Conservation (phyloP, 2,888 invertebrate species). For the Willowsia nigromaculata region DNA sequence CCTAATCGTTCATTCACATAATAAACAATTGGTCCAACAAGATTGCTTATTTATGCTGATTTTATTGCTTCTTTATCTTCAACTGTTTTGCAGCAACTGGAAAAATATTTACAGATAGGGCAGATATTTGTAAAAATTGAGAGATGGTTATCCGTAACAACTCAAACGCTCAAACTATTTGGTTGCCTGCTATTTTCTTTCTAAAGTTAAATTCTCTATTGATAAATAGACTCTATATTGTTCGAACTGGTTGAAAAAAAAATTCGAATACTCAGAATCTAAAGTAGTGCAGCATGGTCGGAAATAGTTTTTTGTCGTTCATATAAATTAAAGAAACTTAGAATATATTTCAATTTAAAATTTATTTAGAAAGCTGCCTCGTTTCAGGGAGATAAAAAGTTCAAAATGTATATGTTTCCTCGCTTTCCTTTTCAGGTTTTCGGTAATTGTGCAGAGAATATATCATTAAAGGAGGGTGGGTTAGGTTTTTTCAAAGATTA, state of each 20-base stretch:
- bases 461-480: constrained; percentile 40
- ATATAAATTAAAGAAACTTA: too few relatives aligned
- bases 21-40: too few relatives aligned
- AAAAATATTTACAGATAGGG: too few relatives aligned
- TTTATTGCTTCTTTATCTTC: background rate
- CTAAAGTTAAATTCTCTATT: background rate
- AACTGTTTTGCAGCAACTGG: constrained; percentile 81
- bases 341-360: too few relatives aligned
- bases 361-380: too few relatives aligned
- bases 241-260: background rate
- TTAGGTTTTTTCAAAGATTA: background rate
- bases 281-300: too few relatives aligned
- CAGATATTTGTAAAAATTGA: too few relatives aligned
- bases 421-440: background rate
- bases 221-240: background rate
- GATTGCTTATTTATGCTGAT: background rate
- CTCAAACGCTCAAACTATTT: background rate
- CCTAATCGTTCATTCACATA: too few relatives aligned
- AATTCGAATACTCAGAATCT: background rate
- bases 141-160: too few relatives aligned
- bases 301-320: background rate
- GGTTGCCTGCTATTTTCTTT: background rate
- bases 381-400: background rate
- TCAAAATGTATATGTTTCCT: background rate
- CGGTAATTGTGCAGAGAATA: constrained; percentile 45